Base-by-base conservation (phyloP, 2,113 vertebrate species). In the Suncus etruscus region DNA sequence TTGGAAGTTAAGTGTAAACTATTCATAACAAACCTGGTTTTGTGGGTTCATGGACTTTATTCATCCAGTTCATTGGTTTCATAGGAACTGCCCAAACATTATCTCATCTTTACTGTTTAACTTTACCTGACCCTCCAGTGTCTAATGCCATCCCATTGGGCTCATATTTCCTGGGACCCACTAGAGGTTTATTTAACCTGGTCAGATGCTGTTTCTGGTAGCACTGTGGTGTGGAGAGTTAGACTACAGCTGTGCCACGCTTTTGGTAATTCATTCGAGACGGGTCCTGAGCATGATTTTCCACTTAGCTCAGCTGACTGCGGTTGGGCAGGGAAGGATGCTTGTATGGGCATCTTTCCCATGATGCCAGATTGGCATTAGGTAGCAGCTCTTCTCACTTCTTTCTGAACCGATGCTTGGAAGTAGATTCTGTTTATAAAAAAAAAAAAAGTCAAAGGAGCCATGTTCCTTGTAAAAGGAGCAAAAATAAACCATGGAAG, bases 381-480 rank as follows among this genome's bases (percentile, higher is more conserved):
- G 82, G n/a, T 70, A 84, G 81, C 16, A 45, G 51, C 39, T 95
- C 91, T 93, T 88, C 88, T 86, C 94, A 76, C 82, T 95, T 63
- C 79, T 94, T 94, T 51, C 70, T 94, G 92, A 91, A 47, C 48
- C 39, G 92, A 77, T 54, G 72, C 32, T 75, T 97, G 4, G 11
- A 95, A 92, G 77, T 94, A 31, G 90, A 76, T 68, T 91, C 4
- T 93, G 73, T 87, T 96, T 94, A 92, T 93, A 89, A 91, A 39
- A 39, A 39, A 89, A 91, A 94, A 90, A 70, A 54, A 66, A 89
- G 92, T 96, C 90, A 94, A 94, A 95, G 69, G 65, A 88, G 3
- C 27, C 74, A 78, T 93, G 88, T 86, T 94, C 95, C 93, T 95
- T 91, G 86, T 90, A 96, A 94, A 81, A 91, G 82, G 14, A 89